A percentile compares a stretch with the other conserved stretches of the same genome.
Evolutionary conservation across 2,113 vertebrate genomes (phyloP).

Genomic region (Chlamydotis undulata): DNA sequence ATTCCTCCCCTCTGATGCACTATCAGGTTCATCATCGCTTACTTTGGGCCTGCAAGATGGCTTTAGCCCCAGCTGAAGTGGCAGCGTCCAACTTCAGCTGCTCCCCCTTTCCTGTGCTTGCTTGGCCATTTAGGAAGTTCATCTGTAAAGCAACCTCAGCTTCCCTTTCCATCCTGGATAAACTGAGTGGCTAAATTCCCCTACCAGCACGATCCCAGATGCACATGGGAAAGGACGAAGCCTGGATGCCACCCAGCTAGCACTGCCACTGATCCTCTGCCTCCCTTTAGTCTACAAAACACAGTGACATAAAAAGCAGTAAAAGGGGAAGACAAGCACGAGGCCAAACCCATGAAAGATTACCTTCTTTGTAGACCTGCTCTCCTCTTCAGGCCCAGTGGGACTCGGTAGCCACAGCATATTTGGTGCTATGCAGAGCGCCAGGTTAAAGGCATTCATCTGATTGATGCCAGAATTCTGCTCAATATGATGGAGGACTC

Average conservation of each 20-base stretch:
- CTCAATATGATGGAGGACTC: slow-evolving; percentile 78
- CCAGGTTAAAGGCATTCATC: slow-evolving; percentile 82
- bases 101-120: neutral
- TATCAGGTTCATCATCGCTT: neutral
- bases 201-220: neutral
- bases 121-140: neutral
- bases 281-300: neutral
- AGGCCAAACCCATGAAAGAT: neutral
- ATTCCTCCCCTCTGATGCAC: neutral
- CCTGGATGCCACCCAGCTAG: neutral
- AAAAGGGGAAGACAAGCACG: neutral
- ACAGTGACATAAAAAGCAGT: neutral
- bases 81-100: neutral
- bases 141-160: neutral
- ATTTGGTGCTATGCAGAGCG: slow-evolving; percentile 83
- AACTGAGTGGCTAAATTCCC: neutral
- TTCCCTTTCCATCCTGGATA: neutral
- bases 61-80: neutral
- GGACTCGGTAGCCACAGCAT: slow-evolving; percentile 78
- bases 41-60: neutral
- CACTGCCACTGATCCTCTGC: neutral
- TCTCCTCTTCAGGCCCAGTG: slow-evolving; percentile 77
- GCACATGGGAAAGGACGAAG: neutral
- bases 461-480: slow-evolving; percentile 77
- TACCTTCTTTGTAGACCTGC: slow-evolving; percentile 78